Conservation (phyloP, 2,113 vertebrate species). For the Scytalopus superciliaris region DNA sequence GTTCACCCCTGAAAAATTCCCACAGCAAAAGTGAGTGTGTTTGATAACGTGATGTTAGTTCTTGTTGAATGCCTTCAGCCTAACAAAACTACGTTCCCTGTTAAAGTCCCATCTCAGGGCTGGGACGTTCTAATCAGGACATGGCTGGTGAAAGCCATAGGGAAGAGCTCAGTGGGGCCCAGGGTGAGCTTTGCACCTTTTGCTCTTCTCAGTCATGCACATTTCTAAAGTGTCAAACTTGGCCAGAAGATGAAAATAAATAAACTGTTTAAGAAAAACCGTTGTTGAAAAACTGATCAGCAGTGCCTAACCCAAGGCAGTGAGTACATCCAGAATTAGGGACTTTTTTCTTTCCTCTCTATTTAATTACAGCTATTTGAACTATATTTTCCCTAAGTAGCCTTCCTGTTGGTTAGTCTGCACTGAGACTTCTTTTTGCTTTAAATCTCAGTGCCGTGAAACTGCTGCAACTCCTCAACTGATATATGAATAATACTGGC, state of each 20-base stretch:
- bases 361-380: not conserved
- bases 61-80: not conserved
- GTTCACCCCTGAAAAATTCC: not conserved
- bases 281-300: not conserved
- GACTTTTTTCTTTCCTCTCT: not conserved
- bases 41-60: not conserved
- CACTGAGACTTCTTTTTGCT: not conserved
- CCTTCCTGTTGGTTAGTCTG: not conserved
- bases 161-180: fast-evolving
- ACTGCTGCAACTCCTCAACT: not conserved
- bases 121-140: not conserved
- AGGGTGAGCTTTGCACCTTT: not conserved
- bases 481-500: not conserved
- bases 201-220: not conserved
- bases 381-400: not conserved
- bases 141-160: fast-evolving
- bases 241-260: not conserved
- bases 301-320: not conserved
- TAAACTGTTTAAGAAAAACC: not conserved
- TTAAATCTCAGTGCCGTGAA: not conserved
- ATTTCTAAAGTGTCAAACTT: not conserved
- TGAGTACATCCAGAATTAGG: not conserved
- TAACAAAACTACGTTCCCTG: not conserved
- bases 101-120: not conserved
- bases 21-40: not conserved